phyloP scores from a whole-genome alignment of 2,888 invertebrate genomes.

The Alviniconcha strummeri region DNA sequence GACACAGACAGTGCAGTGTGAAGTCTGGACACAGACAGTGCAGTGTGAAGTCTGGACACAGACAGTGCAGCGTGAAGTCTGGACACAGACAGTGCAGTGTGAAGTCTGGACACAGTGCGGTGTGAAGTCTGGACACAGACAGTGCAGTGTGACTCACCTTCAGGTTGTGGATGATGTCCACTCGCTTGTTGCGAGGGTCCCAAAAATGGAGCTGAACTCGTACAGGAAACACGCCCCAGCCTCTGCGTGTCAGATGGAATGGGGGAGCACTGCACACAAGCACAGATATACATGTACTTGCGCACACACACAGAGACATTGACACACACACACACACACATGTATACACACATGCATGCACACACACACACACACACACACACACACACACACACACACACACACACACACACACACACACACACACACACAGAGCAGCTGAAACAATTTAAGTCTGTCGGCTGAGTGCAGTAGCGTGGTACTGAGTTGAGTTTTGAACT shows the following conservation, averaged over 20 bases:
- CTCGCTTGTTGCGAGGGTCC: slow-evolving; percentile 84
- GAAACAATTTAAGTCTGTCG: too few relatives aligned
- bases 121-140: too few relatives aligned
- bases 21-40: too few relatives aligned
- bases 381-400: not conserved
- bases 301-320: too few relatives aligned
- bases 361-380: not conserved
- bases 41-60: too few relatives aligned
- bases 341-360: not conserved
- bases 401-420: not conserved
- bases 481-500: too few relatives aligned
- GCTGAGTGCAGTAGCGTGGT: too few relatives aligned
- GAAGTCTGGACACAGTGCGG: too few relatives aligned
- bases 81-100: too few relatives aligned
- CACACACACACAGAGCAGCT: not conserved
- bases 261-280: slow-evolving; percentile 80
- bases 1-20: too few relatives aligned
- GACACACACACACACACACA: not conserved
- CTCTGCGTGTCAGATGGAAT: slow-evolving; percentile 88
- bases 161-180: slow-evolving; percentile 82
- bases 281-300: not conserved
- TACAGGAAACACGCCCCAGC: slow-evolving; percentile 95
- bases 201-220: slow-evolving; percentile 87
- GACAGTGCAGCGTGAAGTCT: too few relatives aligned
- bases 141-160: slow-evolving; percentile 59